Evolutionary conservation across 64 coral and sea anemone species (phyloP).

Genomic region (Actinia tenebrosa): DNA sequence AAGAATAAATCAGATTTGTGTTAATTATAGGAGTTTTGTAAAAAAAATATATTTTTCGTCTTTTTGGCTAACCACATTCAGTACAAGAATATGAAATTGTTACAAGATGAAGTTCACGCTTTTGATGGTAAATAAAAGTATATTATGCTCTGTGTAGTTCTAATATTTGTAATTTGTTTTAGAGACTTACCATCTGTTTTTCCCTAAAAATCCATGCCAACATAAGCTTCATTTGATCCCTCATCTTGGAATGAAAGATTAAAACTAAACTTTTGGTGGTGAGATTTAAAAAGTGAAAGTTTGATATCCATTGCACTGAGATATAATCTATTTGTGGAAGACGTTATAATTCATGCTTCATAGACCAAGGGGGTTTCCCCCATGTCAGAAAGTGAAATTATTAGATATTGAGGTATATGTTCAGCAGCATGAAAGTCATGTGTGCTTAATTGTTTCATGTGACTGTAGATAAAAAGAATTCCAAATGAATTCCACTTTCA

Average conservation of each 20-base stretch:
- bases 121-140: too few relatives aligned
- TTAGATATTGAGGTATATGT: not conserved
- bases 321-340: not conserved
- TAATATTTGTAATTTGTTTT: too few relatives aligned
- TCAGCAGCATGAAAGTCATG: conserved; percentile 1
- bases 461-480: not conserved
- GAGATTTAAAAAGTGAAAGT: not conserved
- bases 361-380: not conserved
- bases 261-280: not conserved
- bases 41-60: too few relatives aligned
- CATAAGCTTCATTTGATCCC: not conserved
- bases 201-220: not conserved
- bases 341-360: not conserved
- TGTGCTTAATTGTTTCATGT: not conserved
- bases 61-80: too few relatives aligned
- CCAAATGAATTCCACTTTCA: not conserved
- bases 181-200: not conserved
- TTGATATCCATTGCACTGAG: not conserved
- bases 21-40: too few relatives aligned
- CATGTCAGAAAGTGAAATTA: not conserved
- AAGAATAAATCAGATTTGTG: too few relatives aligned
- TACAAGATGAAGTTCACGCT: too few relatives aligned
- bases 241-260: not conserved
- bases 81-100: too few relatives aligned
- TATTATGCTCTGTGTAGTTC: too few relatives aligned